These are phyloP conservation scores for Myotis yumanensis DNA, from an alignment of 2,113 vertebrate genomes.

Conservation along the genomic window DNA sequence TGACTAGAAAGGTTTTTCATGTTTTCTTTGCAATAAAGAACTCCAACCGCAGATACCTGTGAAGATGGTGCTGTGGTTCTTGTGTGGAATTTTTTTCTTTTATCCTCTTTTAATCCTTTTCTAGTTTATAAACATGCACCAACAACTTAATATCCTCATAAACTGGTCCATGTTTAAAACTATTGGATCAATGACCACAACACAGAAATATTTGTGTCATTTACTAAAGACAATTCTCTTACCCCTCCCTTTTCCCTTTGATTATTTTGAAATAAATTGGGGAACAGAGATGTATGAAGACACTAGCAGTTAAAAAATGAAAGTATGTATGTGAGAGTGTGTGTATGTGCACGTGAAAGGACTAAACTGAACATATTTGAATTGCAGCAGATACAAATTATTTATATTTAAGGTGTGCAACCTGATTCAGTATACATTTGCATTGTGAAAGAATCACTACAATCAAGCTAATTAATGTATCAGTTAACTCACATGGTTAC, in stretches of 20 bases:
- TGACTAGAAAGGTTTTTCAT: not conserved
- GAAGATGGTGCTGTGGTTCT: not conserved
- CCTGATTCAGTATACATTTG: not conserved
- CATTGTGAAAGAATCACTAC: not conserved
- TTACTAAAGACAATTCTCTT: too few relatives aligned
- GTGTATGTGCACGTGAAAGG: not conserved
- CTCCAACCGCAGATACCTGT: not conserved
- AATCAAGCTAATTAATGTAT: not conserved
- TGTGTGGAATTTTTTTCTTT: not conserved
- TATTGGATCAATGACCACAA: not conserved
- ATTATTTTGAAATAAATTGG: not conserved
- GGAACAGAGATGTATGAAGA: not conserved
- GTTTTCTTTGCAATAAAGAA: conserved; percentile 57
- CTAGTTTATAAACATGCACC: not conserved
- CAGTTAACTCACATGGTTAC: not conserved
- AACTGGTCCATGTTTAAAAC: not conserved
- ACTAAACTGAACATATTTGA: conserved; percentile 13
- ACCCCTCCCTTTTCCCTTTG: not conserved
- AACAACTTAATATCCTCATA: not conserved
- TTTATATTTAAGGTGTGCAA: not conserved
- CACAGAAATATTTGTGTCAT: not conserved
- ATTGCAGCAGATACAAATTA: not conserved
- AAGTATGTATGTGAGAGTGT: not conserved
- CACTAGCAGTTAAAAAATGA: not conserved
- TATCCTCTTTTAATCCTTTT: not conserved